These are phyloP conservation scores for Holotrichia oblita DNA, from an alignment of 1,140 invertebrate species.

Conservation along the genomic window DNA sequence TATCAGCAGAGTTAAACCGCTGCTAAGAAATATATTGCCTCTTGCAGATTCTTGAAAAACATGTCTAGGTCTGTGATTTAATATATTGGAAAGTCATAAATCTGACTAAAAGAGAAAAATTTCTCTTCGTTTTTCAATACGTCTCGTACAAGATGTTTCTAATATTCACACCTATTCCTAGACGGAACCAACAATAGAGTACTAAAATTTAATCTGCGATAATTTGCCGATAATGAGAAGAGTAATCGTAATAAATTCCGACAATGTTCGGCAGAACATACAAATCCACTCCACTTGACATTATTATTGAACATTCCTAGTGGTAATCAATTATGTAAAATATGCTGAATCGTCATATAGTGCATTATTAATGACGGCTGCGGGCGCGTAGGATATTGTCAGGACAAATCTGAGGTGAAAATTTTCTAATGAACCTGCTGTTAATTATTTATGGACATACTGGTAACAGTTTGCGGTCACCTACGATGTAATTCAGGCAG, in stretches of 20 bases:
- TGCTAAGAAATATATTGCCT: too few relatives aligned
- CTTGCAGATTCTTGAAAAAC: too few relatives aligned
- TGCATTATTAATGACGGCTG: slow-evolving; percentile 3
- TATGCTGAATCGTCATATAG: slow-evolving; percentile 25
- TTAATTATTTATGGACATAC: neutral
- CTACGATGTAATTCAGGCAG: too few relatives aligned
- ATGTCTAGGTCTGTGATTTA: too few relatives aligned
- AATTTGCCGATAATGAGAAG: slow-evolving; percentile 44
- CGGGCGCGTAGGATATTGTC: neutral
- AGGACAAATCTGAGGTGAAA: neutral
- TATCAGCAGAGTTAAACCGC: too few relatives aligned
- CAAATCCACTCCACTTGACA: slow-evolving; percentile 37
- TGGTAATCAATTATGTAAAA: slow-evolving; percentile 31
- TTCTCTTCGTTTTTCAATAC: too few relatives aligned
- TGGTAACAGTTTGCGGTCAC: too few relatives aligned
- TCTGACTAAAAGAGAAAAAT: too few relatives aligned
- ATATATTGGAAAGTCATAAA: too few relatives aligned
- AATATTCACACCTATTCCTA: too few relatives aligned
- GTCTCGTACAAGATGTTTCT: too few relatives aligned
- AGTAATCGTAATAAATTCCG: neutral
- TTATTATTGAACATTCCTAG: slow-evolving; percentile 37
- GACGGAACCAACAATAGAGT: too few relatives aligned
- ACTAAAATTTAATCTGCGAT: neutral
- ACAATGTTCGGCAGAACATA: slow-evolving; percentile 38
- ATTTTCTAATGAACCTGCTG: neutral